phyloP scores from a whole-genome alignment of 2,113 vertebrate species.

The Carassius carassius region DNA sequence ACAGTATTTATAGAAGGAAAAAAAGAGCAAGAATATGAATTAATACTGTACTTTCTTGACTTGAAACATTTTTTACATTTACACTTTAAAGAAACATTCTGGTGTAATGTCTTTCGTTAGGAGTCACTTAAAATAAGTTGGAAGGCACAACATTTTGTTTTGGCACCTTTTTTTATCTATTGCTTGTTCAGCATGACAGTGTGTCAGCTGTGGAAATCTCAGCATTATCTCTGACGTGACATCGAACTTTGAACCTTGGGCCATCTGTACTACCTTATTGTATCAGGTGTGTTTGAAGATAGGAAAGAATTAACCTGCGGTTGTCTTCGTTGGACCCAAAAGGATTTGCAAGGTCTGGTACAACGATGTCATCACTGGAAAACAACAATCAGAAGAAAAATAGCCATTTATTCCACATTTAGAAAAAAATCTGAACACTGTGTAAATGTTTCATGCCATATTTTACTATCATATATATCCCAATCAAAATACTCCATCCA shows the following conservation, averaged over 20 bases:
- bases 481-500: no score
- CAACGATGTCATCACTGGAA: background rate
- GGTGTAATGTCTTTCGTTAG: background rate
- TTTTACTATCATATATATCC: no score
- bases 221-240: slow-evolving; percentile 20
- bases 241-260: slow-evolving; percentile 16
- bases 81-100: no score
- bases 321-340: slow-evolving; percentile 69
- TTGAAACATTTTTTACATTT: no score
- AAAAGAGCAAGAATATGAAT: background rate
- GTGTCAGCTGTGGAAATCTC: slow-evolving; percentile 38
- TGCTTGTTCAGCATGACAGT: slow-evolving; percentile 4
- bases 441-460: no score
- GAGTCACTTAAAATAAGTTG: background rate
- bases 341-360: slow-evolving; percentile 62
- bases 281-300: background rate
- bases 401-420: background rate
- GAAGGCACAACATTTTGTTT: background rate
- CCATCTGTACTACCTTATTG: background rate
- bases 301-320: slow-evolving; percentile 65
- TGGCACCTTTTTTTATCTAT: background rate
- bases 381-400: background rate
- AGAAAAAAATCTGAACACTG: background rate
- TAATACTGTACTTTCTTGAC: no score
- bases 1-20: background rate